Evolutionary conservation across 2,888 invertebrate genomes (phyloP), one percentile per base, ranked within the genome.

Genomic region (Stictocephala bisonia): DNA sequence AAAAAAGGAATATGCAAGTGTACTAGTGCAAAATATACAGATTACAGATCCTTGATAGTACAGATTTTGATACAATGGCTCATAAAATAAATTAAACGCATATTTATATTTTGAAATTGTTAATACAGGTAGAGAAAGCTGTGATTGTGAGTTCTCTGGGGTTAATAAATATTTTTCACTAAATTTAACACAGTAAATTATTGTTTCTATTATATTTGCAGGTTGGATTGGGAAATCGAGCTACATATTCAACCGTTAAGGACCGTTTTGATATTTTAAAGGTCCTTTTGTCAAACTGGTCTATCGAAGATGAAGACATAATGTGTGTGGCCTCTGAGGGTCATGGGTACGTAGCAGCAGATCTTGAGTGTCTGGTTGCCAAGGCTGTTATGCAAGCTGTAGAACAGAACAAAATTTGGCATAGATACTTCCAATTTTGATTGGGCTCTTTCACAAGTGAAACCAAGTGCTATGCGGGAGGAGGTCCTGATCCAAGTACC

Each of bases 291-390:
- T 81, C 81, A 26, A 31, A 66, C 51, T 22, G 20, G 51, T 22
- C 22, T 9, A 41, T 66, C 1, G 81, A 85, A 0, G 83, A 86
- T 6, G 88, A 92, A 22, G 83, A 94, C 7, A 84, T 77, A 27
- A 87, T 74, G 83, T 87, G 70, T 3, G 87, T 96, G 69, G 89
- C 95, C 0, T 87, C 88, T 74, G 85, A 88, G 53, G 92, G 95
- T 4, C 96, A 97, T 83, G 97, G 96, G 0, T 97, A 91, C 86
- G 96, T 97, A 0, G 96, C 94, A 4, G 93, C 94, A 0, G 97
- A 97, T 86, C 85, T 97, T 64, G 88, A 90, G 0, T 91, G 91
- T 74, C 85, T 96, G 0, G 91, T 93, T 77, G 90, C 91, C 7
- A 90, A 91, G 82, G 93, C 95, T 2, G 87, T 88, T 11, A 85